Conservation (phyloP, 2,113 vertebrate species). For the Xerus inauris region DNA sequence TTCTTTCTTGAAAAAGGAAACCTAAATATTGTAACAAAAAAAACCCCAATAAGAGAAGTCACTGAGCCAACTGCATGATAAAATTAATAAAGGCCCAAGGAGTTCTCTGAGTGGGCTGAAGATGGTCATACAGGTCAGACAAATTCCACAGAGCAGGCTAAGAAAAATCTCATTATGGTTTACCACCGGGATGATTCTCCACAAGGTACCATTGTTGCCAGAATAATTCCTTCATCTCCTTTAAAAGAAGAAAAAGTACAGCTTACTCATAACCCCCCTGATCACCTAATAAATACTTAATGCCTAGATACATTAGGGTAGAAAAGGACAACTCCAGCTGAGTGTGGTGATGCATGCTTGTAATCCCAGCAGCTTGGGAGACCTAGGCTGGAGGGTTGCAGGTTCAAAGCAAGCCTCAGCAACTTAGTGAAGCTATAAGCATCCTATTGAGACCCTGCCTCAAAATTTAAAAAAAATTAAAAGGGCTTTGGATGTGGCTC, state of each 20-base stretch:
- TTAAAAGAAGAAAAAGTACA: slow-evolving; percentile 10
- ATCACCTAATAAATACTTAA: slow-evolving; percentile 35
- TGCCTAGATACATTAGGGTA: background rate
- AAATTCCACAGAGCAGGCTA: slow-evolving; percentile 30
- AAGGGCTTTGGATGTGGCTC: too few species aligned
- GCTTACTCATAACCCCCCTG: slow-evolving; percentile 6
- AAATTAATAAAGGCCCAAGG: background rate
- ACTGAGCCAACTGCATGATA: background rate
- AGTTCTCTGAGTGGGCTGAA: slow-evolving; percentile 21
- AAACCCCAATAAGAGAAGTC: background rate
- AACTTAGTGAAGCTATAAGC: too few species aligned
- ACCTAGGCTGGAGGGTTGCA: too few species aligned
- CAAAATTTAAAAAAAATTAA: too few species aligned
- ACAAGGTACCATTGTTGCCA: background rate
- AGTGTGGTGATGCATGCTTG: too few species aligned
- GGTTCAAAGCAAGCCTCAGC: too few species aligned
- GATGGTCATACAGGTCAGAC: background rate
- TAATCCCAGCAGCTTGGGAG: too few species aligned
- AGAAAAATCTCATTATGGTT: slow-evolving; percentile 41
- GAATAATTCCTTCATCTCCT: background rate
- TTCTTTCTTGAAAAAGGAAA: slow-evolving; percentile 49
- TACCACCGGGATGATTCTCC: slow-evolving; percentile 18
- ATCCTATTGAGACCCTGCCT: too few species aligned
- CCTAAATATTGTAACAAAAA: slow-evolving; percentile 18
- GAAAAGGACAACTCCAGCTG: background rate